Percentiles rank a stretch among this genome's conserved stretches.
These are phyloP conservation scores for Budorcas taxicolor DNA, from an alignment of 2,113 vertebrate genomes.

Conservation along the genomic window DNA sequence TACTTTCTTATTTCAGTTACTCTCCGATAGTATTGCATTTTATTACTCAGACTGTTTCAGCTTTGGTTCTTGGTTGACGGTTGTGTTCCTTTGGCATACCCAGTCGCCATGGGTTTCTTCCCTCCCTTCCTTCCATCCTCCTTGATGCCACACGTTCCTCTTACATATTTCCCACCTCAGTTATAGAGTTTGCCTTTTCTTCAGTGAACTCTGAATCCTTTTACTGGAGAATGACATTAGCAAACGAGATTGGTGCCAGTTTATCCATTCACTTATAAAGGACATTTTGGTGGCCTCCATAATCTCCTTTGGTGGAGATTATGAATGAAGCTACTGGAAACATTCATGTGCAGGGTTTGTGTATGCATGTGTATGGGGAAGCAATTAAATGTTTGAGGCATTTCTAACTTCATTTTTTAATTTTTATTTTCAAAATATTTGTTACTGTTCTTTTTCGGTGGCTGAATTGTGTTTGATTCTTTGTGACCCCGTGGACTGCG, in stretches of 20 bases:
- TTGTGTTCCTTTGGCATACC: background rate
- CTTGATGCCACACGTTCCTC: background rate
- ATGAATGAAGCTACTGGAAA: background rate
- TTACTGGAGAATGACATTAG: background rate
- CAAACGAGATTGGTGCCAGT: background rate
- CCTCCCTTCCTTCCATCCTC: background rate
- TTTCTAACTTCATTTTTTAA: background rate
- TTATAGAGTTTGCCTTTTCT: background rate
- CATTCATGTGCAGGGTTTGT: background rate
- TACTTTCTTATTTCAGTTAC: background rate
- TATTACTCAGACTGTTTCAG: background rate
- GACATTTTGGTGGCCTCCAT: background rate
- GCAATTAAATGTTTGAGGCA: background rate
- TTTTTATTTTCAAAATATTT: background rate
- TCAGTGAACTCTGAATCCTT: background rate
- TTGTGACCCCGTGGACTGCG: accelerated
- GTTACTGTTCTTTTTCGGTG: background rate
- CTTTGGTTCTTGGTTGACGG: background rate
- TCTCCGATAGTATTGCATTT: background rate
- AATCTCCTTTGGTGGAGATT: background rate
- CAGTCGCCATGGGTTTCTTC: background rate
- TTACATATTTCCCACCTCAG: background rate
- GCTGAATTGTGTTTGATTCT: background rate
- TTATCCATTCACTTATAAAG: background rate
- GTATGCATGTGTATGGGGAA: background rate